These are phyloP conservation scores for Labeo calbasu DNA, from an alignment of 2,797 vertebrate genomes.

Conservation along the genomic window DNA sequence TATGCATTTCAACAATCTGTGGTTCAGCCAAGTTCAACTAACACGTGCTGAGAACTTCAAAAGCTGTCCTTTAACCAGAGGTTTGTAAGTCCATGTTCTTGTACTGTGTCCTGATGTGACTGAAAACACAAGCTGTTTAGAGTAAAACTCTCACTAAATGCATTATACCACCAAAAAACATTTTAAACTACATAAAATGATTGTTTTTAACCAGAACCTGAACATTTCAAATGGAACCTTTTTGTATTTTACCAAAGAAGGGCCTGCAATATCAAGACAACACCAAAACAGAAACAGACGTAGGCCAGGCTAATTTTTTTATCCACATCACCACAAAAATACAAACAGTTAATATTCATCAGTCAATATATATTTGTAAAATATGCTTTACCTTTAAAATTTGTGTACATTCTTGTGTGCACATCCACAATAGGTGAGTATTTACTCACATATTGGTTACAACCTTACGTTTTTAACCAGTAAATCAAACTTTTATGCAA, in stretches of 20 bases:
- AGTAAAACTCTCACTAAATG: background rate
- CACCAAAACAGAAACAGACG: background rate
- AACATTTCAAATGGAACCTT: background rate
- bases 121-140: background rate
- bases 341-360: background rate
- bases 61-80: background rate
- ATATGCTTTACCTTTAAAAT: background rate
- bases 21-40: background rate
- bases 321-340: background rate
- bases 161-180: background rate
- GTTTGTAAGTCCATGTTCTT: constrained; percentile 5
- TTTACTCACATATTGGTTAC: background rate
- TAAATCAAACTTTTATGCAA: background rate
- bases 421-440: background rate
- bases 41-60: background rate
- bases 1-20: background rate
- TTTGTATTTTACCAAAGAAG: background rate
- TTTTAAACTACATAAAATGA: background rate
- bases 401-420: background rate
- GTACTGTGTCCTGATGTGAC: background rate
- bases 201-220: background rate
- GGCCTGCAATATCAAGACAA: background rate
- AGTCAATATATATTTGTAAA: background rate
- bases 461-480: background rate
- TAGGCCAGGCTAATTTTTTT: background rate